These are phyloP conservation scores for Pogonomyrmex californicus DNA, from an alignment of 1,140 invertebrate species.

Conservation along the genomic window DNA sequence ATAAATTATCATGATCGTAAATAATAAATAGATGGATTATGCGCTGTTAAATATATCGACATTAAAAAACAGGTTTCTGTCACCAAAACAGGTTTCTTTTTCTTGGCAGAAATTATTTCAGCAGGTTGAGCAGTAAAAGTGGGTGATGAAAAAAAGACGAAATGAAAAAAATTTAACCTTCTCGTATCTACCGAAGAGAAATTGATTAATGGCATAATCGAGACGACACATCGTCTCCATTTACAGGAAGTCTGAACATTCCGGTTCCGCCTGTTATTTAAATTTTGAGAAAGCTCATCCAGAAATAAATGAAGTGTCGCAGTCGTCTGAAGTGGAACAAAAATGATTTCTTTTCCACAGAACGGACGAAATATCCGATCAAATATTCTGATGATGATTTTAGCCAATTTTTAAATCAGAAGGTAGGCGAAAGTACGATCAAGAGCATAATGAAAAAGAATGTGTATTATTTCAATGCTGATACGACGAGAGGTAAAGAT, in stretches of 20 bases:
- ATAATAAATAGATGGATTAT: not conserved
- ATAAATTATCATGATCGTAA: not conserved
- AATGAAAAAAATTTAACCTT: slow-evolving; percentile 11
- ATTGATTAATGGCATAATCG: slow-evolving; percentile 54
- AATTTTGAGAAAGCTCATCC: slow-evolving; percentile 15
- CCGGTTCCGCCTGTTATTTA: not conserved
- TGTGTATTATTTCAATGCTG: not conserved
- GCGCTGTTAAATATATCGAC: not conserved
- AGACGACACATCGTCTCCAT: not conserved
- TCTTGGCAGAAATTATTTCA: slow-evolving; percentile 1
- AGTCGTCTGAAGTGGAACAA: not conserved
- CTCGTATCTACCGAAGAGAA: slow-evolving; percentile 2
- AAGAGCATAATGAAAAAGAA: not conserved
- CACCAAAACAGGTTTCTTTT: slow-evolving; percentile 18
- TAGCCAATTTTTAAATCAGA: slow-evolving; percentile 27
- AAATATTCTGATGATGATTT: not conserved
- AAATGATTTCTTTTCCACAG: not conserved
- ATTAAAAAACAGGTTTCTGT: not conserved
- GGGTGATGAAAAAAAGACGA: slow-evolving; percentile 18
- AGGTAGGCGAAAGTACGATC: slow-evolving; percentile 14
- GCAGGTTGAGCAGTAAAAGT: slow-evolving; percentile 33
- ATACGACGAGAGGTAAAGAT: no score
- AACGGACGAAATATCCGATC: not conserved
- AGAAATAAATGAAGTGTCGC: not conserved
- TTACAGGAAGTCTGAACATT: slow-evolving; percentile 1